Percentiles rank a stretch among this genome's conserved stretches.
phyloP scores from a whole-genome alignment of 2,888 invertebrate genomes.

The Scelioninae gen. 1 region DNA sequence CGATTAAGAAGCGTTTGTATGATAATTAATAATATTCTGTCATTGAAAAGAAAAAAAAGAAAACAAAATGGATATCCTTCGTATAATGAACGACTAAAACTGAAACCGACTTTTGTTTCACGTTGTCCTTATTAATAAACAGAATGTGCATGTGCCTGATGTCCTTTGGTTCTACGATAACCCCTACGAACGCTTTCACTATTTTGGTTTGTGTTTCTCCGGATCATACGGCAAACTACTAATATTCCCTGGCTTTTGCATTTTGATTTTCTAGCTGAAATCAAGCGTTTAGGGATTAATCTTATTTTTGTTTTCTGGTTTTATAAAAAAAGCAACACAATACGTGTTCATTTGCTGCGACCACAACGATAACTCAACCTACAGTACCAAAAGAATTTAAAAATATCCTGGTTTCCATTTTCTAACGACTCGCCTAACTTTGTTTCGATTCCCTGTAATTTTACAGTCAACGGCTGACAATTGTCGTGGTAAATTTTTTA shows the following conservation, averaged over 20 bases:
- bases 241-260: constrained; percentile 78
- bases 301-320: constrained; percentile 47
- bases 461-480: constrained; percentile 17
- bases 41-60: constrained; percentile 57
- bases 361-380: constrained; percentile 73
- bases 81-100: constrained; percentile 73
- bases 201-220: constrained; percentile 57
- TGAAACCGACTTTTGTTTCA: constrained; percentile 79
- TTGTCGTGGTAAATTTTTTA: constrained; percentile 16
- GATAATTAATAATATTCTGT: constrained; percentile 68
- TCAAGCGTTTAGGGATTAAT: constrained; percentile 58
- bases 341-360: constrained; percentile 82
- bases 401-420: constrained; percentile 13
- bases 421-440: constrained; percentile 51
- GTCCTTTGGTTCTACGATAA: constrained; percentile 80
- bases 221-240: no score
- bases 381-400: constrained; percentile 36
- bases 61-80: constrained; percentile 62
- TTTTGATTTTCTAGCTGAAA: constrained; percentile 77
- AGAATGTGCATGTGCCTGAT: constrained; percentile 85
- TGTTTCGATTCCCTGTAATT: constrained; percentile 19
- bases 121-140: constrained; percentile 84
- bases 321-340: constrained; percentile 69
- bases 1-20: constrained; percentile 70
- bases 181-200: constrained; percentile 69